Conservation (phyloP, 2,113 vertebrate species). For the Phyllopteryx taeniolatus region DNA sequence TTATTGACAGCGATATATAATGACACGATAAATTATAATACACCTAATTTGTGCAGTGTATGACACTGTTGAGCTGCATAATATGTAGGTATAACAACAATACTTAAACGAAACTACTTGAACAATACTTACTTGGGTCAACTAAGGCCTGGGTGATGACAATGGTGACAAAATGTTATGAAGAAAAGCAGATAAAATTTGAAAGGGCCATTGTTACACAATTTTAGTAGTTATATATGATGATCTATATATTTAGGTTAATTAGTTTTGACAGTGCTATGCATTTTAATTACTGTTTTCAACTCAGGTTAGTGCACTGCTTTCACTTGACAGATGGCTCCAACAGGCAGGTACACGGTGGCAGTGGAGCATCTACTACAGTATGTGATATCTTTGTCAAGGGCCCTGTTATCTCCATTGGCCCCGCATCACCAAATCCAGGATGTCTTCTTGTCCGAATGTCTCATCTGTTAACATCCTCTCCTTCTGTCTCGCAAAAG, state of each 20-base stretch:
- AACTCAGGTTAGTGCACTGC: constrained; percentile 8
- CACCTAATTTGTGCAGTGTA: too few species aligned
- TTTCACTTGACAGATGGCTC: constrained; percentile 52
- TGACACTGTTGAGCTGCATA: too few species aligned
- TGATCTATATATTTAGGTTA: not conserved
- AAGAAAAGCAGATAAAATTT: too few species aligned
- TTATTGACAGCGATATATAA: too few species aligned
- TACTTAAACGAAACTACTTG: too few species aligned
- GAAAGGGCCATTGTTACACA: too few species aligned
- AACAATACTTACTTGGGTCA: not conserved
- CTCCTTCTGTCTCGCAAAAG: constrained; percentile 57
- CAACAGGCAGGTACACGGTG: constrained; percentile 53
- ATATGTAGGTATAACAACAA: too few species aligned
- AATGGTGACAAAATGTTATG: not conserved
- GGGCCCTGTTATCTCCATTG: constrained; percentile 29
- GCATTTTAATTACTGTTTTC: not conserved
- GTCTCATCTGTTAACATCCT: constrained; percentile 48
- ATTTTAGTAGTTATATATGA: not conserved
- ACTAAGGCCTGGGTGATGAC: not conserved
- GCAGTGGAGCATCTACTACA: constrained; percentile 10
- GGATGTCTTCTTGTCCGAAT: constrained; percentile 38
- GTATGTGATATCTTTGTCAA: constrained; percentile 31
- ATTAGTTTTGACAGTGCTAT: not conserved
- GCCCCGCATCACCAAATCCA: constrained; percentile 22
- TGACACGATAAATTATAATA: too few species aligned